Base-by-base conservation (phyloP, 2,113 vertebrate genomes). In the Mobula hypostoma region DNA sequence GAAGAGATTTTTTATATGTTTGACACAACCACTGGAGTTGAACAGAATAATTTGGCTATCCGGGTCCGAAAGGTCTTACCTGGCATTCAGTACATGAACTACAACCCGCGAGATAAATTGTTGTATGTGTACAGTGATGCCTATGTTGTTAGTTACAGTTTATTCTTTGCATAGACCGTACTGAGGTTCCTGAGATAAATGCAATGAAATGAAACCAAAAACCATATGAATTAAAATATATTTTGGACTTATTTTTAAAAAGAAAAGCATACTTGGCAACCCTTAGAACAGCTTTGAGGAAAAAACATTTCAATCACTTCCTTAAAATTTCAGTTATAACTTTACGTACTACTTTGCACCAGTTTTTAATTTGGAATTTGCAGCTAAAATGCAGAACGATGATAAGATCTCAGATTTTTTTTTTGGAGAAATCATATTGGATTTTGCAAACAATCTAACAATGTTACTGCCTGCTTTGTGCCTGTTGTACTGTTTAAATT, bases 1-100 rank as follows among this genome's bases (percentile, higher is more conserved):
- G 97, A 97, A 94, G 96, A 97, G 95, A 96, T 97, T 88, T 97
- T 97, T 95, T 97, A 97, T 77, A 95, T 96, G 0, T 96, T 96
- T 1, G 96, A 97, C 95, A 96, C 97, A 0, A 15, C 68, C 0
- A 97, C 96, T 0, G 95, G 95, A 0, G 29, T 58, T 17, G 97
- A 97, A 94, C 95, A 95, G 21, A 97, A 96, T 94, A 88, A 96
- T 72, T 0, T 97, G 9, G 96, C 94, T 7, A 95, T 97, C 80
- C 94, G 94, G 48, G 94, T 97, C 24, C 94, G 95, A 77, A 97
- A 97, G 94, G 94, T 96, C 95, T 72, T 95, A 29, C 12, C 96
- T 48, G 96, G 96, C 94, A 96, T 97, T 56, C 94, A 95, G 1
- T 95, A 95, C 19, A 95, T 97, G 11, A 97, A 97, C 95, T 97